phyloP scores from a whole-genome alignment of 2,113 vertebrate genomes.

The Centropus unirufus region DNA sequence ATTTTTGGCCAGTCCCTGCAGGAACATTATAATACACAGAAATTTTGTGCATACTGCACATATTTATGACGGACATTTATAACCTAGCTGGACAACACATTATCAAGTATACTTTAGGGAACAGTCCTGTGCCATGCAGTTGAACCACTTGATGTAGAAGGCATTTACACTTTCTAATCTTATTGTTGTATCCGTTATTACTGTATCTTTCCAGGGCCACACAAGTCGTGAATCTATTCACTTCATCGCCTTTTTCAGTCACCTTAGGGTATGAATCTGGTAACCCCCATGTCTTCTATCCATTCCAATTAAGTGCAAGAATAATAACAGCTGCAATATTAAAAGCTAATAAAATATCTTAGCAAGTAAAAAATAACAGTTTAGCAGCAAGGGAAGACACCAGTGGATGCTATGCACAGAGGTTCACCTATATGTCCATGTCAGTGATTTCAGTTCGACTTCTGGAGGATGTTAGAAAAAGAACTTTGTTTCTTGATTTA shows the following conservation, averaged over 20 bases:
- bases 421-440: background rate
- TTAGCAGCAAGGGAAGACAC: background rate
- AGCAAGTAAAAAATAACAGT: background rate
- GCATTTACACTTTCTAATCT: background rate
- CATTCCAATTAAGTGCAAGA: background rate
- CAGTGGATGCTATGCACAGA: background rate
- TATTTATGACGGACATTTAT: background rate
- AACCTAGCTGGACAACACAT: background rate
- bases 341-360: background rate
- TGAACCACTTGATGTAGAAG: background rate
- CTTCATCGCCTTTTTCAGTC: background rate
- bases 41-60: background rate
- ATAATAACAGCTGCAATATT: background rate
- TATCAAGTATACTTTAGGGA: background rate
- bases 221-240: background rate
- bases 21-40: slow-evolving; percentile 15
- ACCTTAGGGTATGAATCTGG: background rate
- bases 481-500: background rate
- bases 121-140: background rate
- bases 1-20: background rate
- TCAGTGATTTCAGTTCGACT: background rate
- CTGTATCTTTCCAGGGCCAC: background rate
- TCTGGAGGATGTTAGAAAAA: background rate
- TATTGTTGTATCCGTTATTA: background rate
- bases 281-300: background rate